Evolutionary conservation across 2,113 vertebrate species (phyloP).

Genomic region (Gavia stellata): DNA sequence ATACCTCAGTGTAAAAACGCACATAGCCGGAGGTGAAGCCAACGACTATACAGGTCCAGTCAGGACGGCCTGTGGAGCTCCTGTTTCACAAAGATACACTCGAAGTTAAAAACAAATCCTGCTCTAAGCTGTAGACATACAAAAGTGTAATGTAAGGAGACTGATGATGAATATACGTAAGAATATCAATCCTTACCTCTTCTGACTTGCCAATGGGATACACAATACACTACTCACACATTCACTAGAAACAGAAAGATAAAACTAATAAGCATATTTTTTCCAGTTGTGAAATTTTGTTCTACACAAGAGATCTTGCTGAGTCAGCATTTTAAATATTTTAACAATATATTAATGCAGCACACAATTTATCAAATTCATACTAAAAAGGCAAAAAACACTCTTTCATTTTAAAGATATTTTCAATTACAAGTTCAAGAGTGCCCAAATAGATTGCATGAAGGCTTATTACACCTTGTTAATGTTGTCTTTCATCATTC

Average conservation of each 20-base stretch:
- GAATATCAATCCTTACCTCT: constrained; percentile 80
- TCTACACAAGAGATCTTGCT: neutral
- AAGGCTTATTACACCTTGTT: neutral
- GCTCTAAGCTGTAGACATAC: neutral
- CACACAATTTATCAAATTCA: neutral
- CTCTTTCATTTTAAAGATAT: neutral
- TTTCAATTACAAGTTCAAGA: neutral
- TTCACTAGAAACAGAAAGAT: constrained; percentile 77
- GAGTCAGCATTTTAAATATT: neutral
- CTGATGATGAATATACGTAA: neutral
- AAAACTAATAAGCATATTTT: neutral
- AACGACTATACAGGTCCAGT: constrained; percentile 97
- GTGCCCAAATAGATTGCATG: neutral
- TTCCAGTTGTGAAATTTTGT: neutral
- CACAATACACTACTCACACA: constrained; percentile 88
- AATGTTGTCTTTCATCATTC: neutral
- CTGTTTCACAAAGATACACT: constrained; percentile 62
- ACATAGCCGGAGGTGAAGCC: constrained; percentile 95
- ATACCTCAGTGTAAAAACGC: constrained; percentile 96
- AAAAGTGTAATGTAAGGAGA: neutral
- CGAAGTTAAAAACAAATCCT: neutral
- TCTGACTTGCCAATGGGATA: constrained; percentile 94
- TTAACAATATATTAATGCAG: neutral
- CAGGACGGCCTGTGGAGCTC: constrained; percentile 94
- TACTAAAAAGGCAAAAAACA: neutral